Evolutionary conservation across 2,888 invertebrate genomes (phyloP).

Genomic region (Lepidocyrtoides sp.): DNA sequence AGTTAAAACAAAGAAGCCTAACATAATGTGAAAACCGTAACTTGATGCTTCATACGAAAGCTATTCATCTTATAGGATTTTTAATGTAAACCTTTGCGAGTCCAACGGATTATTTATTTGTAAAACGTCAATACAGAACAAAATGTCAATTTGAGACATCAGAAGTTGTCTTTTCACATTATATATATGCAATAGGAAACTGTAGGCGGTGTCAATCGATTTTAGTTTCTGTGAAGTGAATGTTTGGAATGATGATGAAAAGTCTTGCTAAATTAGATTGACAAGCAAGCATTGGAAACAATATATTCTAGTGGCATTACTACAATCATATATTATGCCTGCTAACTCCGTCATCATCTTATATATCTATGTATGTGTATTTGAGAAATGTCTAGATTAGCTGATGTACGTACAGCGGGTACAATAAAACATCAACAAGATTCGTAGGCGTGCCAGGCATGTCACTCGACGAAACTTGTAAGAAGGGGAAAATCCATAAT

Average conservation of each 20-base stretch:
- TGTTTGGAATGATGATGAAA: not conserved
- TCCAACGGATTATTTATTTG: not conserved
- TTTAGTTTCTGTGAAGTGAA: not conserved
- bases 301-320: not conserved
- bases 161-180: not conserved
- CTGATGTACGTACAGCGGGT: too few species aligned
- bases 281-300: not conserved
- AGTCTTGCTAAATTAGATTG: constrained; percentile 26
- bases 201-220: not conserved
- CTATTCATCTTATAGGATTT: too few species aligned
- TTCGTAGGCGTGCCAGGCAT: constrained; percentile 11
- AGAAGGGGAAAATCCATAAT: constrained; percentile 9
- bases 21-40: not conserved
- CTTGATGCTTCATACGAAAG: too few species aligned
- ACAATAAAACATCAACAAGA: not conserved
- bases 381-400: not conserved
- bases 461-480: constrained; percentile 10
- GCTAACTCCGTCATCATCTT: too few species aligned
- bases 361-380: not conserved
- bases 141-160: not conserved
- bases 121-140: not conserved
- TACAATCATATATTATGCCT: too few species aligned
- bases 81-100: too few species aligned
- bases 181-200: not conserved
- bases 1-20: too few species aligned